Base-by-base conservation (phyloP, 1,140 invertebrate species). In the Caenorhabditis brenneri region DNA sequence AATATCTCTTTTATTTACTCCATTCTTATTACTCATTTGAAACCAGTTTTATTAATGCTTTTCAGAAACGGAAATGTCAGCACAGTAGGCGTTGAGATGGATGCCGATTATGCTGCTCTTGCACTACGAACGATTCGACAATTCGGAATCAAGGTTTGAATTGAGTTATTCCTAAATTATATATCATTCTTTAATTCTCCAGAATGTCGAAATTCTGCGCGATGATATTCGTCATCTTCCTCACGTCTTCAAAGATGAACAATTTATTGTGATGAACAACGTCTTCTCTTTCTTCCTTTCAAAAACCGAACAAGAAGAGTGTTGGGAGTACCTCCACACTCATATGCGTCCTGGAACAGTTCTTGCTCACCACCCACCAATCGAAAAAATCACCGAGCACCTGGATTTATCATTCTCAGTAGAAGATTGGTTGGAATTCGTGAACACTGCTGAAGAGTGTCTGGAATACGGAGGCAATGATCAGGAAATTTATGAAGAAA, bases 251-350 rank as follows among this genome's bases (percentile, higher is more conserved):
- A 74, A 74, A 24, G 65, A 74, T 0, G 46, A 74, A 24, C 65
- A 74, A 27, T 74, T 74, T 22, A 74, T 74, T 42, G 65, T 74
- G 2, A 74, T 74, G 65, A 74, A 74, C 36, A 74, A 74, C 15
- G 65, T 74, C 0, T 74, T 74, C 36, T 74, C 65, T 1, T 74
- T 74, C 22, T 74, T 74, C 36, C 65, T 74, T 19, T 74, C 65
- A 1, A 74, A 74, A 74, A 74, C 65, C 9, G 65, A 74, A 74
- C 65, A 74, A 42, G 65, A 74, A 46, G 65, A 74, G 29, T 74
- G 65, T 24, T 74, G 65, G 65, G 65, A 74, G 22, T 74, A 42
- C 36, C 65, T 74, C 24, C 65, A 74, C n/a, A 74, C 65, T 74
- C 65, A 74, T n/a, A 74, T 74, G 33, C 65, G 33, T 1, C 65